A percentile compares a stretch with the other conserved stretches of the same genome.
Conservation (phyloP, 2,797 vertebrate species). For the Dryobates pubescens region DNA sequence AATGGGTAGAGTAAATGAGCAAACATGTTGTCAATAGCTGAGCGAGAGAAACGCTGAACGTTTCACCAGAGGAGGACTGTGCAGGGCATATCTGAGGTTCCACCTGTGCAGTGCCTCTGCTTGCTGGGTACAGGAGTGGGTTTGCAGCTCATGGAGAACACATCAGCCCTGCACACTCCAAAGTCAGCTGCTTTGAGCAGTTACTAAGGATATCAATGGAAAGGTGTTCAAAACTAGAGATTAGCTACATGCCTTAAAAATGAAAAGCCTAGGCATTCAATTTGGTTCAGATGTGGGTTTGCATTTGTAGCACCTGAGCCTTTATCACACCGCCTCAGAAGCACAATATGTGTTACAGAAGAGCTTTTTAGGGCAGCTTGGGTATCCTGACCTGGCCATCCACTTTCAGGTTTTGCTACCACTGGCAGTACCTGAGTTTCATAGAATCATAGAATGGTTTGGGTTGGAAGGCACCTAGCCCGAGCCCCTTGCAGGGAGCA, state of each 20-base stretch:
- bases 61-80: not conserved
- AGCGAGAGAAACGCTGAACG: not conserved
- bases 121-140: not conserved
- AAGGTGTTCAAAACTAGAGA: constrained; percentile 17
- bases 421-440: fast-evolving
- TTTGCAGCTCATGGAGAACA: not conserved
- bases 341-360: not conserved
- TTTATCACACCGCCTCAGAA: not conserved
- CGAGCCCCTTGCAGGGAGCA: not conserved
- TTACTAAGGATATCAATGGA: constrained; percentile 26
- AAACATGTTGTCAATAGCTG: constrained; percentile 20
- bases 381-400: not conserved
- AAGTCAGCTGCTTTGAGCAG: constrained; percentile 35
- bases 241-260: constrained; percentile 11
- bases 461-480: not conserved
- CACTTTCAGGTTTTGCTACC: not conserved
- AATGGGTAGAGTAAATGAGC: constrained; percentile 45
- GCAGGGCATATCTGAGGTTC: not conserved
- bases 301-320: not conserved
- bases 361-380: not conserved
- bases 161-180: not conserved
- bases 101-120: constrained; percentile 7
- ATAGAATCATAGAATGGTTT: not conserved
- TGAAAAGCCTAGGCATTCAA: not conserved
- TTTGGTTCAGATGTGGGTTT: not conserved